A percentile compares a stretch with the other conserved stretches of the same genome.
These are phyloP conservation scores for Hippocampus guttulatus DNA, from an alignment of 2,113 vertebrate species.

Conservation along the genomic window DNA sequence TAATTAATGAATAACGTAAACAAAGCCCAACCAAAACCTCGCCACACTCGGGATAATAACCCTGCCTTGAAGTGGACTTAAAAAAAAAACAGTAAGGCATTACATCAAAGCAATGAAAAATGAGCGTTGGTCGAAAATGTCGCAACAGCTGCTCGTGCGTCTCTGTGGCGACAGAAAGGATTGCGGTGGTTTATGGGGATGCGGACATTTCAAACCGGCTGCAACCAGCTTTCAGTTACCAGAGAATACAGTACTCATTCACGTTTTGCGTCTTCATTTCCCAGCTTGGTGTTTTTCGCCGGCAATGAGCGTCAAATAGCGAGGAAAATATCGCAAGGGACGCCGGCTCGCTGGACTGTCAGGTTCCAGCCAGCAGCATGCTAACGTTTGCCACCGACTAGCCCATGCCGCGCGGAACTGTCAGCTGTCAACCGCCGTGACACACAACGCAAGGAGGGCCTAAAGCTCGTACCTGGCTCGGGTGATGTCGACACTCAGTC, in stretches of 20 bases:
- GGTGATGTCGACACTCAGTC: background rate
- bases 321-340: background rate
- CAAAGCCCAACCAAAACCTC: background rate
- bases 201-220: slow-evolving; percentile 9
- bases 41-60: background rate
- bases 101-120: background rate
- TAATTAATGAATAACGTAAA: background rate
- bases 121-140: background rate
- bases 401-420: background rate
- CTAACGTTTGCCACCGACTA: background rate
- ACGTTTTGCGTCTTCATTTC: background rate
- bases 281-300: background rate
- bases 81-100: background rate
- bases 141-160: background rate
- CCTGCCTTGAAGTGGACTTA: background rate
- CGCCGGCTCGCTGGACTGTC: background rate
- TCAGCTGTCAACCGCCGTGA: background rate
- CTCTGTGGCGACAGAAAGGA: background rate
- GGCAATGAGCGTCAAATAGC: background rate
- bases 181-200: slow-evolving; percentile 14
- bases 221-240: background rate
- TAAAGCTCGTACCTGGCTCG: background rate
- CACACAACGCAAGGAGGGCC: background rate
- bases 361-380: background rate
- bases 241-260: background rate